phyloP scores from a whole-genome alignment of 2,888 invertebrate genomes.

The Meteorus colon region DNA sequence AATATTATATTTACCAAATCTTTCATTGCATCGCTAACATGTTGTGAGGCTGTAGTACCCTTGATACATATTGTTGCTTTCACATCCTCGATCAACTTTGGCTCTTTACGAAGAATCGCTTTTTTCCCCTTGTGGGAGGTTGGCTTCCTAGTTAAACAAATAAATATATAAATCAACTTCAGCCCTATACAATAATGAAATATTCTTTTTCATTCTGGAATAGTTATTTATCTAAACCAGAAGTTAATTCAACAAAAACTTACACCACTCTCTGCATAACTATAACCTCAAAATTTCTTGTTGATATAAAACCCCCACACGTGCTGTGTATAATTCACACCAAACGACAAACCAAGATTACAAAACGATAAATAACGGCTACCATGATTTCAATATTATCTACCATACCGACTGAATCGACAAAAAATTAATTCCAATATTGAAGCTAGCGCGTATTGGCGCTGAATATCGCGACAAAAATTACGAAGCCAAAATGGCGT shows the following conservation, averaged over 20 bases:
- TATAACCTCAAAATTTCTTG: neutral
- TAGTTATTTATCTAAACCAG: neutral
- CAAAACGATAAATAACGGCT: neutral
- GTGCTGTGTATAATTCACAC: neutral
- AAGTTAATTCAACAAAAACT: slow-evolving; percentile 26
- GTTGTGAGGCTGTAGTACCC: slow-evolving; percentile 86
- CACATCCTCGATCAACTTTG: slow-evolving; percentile 90
- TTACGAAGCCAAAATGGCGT: slow-evolving; percentile 14
- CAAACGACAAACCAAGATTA: too few species aligned
- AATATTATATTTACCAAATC: slow-evolving; percentile 79
- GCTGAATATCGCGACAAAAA: slow-evolving; percentile 1
- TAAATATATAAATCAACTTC: neutral
- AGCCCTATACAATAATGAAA: neutral
- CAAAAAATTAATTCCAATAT: too few species aligned
- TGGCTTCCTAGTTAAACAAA: slow-evolving; percentile 82
- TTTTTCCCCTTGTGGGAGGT: slow-evolving; percentile 92
- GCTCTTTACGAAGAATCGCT: slow-evolving; percentile 85
- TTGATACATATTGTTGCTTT: slow-evolving; percentile 90
- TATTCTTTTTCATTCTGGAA: neutral
- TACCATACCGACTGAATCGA: neutral
- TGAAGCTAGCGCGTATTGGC: neutral
- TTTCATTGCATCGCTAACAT: slow-evolving; percentile 83
- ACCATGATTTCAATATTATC: neutral
- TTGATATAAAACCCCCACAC: neutral
- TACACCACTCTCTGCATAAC: slow-evolving; percentile 39